A percentile compares a stretch with the other conserved stretches of the same genome.
Conservation (phyloP, 2,888 invertebrate species). For the Coleophora flavipennella region DNA sequence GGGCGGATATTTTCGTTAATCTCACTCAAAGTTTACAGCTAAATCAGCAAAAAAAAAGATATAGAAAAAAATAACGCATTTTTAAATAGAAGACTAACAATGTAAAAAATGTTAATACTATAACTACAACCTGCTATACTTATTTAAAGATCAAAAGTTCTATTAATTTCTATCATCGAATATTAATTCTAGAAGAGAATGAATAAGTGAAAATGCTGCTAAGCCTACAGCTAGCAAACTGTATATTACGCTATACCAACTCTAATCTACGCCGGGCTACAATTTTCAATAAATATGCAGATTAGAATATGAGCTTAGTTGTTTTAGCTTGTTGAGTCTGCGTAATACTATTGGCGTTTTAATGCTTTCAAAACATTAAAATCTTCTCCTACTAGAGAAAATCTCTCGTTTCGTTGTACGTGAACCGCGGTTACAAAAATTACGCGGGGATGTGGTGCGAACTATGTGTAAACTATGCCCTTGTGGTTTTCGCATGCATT, state of each 20-base stretch:
- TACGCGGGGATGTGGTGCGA: slow-evolving; percentile 27
- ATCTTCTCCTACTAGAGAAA: not conserved
- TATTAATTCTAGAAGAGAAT: slow-evolving; percentile 17
- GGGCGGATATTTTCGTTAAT: too few species aligned
- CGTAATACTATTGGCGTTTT: not conserved
- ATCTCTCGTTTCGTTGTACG: slow-evolving; percentile 12
- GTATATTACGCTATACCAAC: not conserved
- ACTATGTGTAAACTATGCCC: slow-evolving; percentile 44
- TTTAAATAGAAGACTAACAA: too few species aligned
- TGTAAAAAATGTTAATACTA: too few species aligned
- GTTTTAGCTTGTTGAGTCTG: slow-evolving; percentile 26
- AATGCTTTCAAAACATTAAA: not conserved
- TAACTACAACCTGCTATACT: too few species aligned
- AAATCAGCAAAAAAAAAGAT: too few species aligned
- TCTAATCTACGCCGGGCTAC: slow-evolving; percentile 29
- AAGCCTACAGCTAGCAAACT: not conserved
- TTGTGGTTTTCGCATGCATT: slow-evolving; percentile 22
- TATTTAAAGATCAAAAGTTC: too few species aligned
- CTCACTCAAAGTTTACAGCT: too few species aligned
- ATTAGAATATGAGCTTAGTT: slow-evolving; percentile 41
- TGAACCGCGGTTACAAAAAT: slow-evolving; percentile 26
- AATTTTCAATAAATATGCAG: slow-evolving; percentile 50
- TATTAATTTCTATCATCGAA: slow-evolving; percentile 15
- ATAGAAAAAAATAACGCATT: too few species aligned
- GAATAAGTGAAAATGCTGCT: too few species aligned